Evolutionary conservation across 2,113 vertebrate species (phyloP).

Genomic region (Semicossyphus pulcher): DNA sequence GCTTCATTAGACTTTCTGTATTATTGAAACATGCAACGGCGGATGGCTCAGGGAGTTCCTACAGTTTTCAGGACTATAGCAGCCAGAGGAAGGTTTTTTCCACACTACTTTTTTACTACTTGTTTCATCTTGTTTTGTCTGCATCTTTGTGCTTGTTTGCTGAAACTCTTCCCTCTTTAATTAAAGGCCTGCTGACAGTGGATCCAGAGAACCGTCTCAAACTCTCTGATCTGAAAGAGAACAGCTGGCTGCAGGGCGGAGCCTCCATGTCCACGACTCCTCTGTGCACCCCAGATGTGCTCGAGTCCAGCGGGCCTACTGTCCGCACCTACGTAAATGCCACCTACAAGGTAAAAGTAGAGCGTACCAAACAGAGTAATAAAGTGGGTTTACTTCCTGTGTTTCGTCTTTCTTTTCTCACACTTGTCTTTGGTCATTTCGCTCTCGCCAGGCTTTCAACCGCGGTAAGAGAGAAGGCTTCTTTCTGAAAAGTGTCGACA

Average conservation of each 20-base stretch:
- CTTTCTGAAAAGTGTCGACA: constrained; percentile 94
- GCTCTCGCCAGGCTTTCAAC: constrained; percentile 88
- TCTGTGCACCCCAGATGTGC: constrained; percentile 90
- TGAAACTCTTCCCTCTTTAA: not conserved
- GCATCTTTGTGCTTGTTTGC: too few relatives aligned
- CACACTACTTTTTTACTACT: too few relatives aligned
- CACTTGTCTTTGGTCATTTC: not conserved
- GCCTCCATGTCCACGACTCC: constrained; percentile 91
- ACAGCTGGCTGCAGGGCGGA: constrained; percentile 90
- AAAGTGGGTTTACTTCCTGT: not conserved
- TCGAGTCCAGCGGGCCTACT: constrained; percentile 89
- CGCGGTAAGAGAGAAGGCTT: constrained; percentile 91
- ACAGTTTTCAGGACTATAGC: too few relatives aligned
- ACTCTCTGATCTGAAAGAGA: constrained; percentile 88
- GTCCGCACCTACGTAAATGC: constrained; percentile 92
- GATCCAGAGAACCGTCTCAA: constrained; percentile 90
- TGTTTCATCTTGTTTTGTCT: too few relatives aligned
- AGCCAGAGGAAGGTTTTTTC: too few relatives aligned
- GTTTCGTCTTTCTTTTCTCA: not conserved
- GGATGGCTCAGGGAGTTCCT: too few relatives aligned
- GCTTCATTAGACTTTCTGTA: too few relatives aligned
- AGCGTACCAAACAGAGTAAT: not conserved
- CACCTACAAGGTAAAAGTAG: constrained; percentile 87
- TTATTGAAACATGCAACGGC: too few relatives aligned
- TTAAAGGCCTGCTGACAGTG: constrained; percentile 89